A percentile compares a stretch with the other conserved stretches of the same genome.
phyloP scores from a whole-genome alignment of 2,113 vertebrate species.

The Hymenochirus boettgeri region DNA sequence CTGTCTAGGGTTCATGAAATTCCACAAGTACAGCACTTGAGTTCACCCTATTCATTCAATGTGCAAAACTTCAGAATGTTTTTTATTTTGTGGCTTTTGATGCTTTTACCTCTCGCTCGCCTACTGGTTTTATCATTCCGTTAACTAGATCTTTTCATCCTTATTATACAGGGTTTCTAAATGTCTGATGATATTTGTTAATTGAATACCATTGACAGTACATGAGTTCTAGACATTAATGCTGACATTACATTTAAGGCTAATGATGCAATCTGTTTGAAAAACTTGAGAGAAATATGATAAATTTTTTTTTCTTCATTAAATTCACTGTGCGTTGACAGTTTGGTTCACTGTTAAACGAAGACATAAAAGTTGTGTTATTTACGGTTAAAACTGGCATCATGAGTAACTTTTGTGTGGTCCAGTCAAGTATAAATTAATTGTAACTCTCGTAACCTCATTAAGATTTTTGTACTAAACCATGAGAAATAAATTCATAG shows the following conservation, averaged over 20 bases:
- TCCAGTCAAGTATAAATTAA: conserved; percentile 31
- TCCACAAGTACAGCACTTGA: conserved; percentile 24
- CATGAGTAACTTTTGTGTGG: conserved; percentile 47
- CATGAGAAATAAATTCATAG: too few relatives aligned
- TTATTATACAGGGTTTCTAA: neutral
- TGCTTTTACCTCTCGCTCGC: conserved; percentile 26
- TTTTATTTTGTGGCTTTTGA: conserved; percentile 38
- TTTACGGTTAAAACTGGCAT: conserved; percentile 46
- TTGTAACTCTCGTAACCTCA: conserved; percentile 30
- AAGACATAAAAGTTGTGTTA: conserved; percentile 15
- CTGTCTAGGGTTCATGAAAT: conserved; percentile 14
- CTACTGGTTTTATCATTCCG: conserved; percentile 27
- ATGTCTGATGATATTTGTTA: neutral
- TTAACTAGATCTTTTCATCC: neutral
- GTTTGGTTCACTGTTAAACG: neutral
- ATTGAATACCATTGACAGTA: neutral
- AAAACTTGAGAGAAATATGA: neutral
- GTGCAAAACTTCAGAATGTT: conserved; percentile 8
- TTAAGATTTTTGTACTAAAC: conserved; percentile 56
- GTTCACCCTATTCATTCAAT: conserved; percentile 19
- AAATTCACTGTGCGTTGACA: conserved; percentile 17
- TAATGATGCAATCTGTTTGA: neutral
- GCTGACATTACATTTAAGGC: conserved; percentile 6
- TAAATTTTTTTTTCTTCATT: neutral
- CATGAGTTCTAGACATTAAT: neutral